Percentiles rank a stretch among this genome's conserved stretches.
Conservation (phyloP, 92 coral and sea anemone species). For the Epizoanthus rinbou region DNA sequence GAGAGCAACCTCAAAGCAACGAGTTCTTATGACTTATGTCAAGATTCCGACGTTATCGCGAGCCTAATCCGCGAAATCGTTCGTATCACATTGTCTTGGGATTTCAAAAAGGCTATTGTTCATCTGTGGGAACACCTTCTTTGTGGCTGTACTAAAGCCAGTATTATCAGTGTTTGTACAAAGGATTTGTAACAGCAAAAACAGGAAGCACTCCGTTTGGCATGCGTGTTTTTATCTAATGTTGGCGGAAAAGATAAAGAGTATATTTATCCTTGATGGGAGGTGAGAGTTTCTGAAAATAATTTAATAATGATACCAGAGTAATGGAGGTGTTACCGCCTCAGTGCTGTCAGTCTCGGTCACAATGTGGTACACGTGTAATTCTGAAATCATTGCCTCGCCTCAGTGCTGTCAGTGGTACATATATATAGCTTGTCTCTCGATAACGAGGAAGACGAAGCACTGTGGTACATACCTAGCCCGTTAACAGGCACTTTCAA, state of each 20-base stretch:
- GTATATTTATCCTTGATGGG: constrained; percentile 26
- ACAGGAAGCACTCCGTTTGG: constrained; percentile 33
- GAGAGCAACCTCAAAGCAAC: not conserved
- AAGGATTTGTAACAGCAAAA: constrained; percentile 18
- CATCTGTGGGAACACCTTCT: not conserved
- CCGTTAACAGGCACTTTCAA: no score
- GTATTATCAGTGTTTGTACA: constrained; percentile 46
- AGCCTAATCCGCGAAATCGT: not conserved
- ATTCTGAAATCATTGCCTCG: no score
- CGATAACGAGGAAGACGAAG: no score
- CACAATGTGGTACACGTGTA: no score
- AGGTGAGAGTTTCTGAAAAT: constrained; percentile 3
- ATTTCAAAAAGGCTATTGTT: not conserved
- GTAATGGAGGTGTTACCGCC: constrained; percentile 10
- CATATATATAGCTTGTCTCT: no score
- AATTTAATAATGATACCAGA: not conserved
- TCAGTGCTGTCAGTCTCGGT: no score
- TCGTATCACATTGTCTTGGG: not conserved
- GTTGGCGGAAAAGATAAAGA: constrained; percentile 47
- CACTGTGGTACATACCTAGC: no score
- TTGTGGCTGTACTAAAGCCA: constrained; percentile 4
- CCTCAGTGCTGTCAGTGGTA: no score
- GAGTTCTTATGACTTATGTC: not conserved
- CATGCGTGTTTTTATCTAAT: constrained; percentile 21
- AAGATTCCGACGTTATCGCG: not conserved